These are phyloP conservation scores for Zhuqinia jingwanae DNA, from an alignment of 2,888 invertebrate species.

Conservation along the genomic window DNA sequence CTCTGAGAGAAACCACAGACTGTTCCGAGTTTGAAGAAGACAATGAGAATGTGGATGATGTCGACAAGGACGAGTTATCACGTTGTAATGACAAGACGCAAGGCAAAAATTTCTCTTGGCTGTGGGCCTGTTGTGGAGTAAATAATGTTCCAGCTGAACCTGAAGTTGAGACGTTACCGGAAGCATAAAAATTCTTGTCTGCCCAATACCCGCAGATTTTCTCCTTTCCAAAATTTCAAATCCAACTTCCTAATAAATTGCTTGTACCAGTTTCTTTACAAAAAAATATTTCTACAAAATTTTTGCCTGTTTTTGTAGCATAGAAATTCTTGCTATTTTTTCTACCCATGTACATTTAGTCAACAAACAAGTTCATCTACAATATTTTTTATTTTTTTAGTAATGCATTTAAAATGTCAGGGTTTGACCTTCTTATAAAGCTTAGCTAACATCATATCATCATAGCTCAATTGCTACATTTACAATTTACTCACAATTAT, in stretches of 20 bases:
- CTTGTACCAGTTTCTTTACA: not conserved
- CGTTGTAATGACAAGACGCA: not conserved
- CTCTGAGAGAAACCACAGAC: conserved; percentile 38
- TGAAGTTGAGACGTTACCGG: too few species aligned
- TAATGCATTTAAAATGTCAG: too few species aligned
- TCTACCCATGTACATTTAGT: too few species aligned
- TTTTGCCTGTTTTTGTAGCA: too few species aligned
- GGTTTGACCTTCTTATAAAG: not conserved
- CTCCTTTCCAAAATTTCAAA: not conserved
- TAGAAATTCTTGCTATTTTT: too few species aligned
- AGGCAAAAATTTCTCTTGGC: conserved; percentile 1
- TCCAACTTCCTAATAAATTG: not conserved
- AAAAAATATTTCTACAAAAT: too few species aligned
- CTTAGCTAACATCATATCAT: not conserved
- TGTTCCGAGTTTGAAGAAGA: conserved; percentile 39
- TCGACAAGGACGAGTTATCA: not conserved
- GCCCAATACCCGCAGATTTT: not conserved
- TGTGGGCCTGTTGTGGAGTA: conserved; percentile 27
- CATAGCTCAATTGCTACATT: not conserved
- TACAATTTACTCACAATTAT: conserved; percentile 4
- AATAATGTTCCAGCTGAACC: not conserved
- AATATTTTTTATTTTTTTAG: too few species aligned
- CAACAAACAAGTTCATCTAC: too few species aligned
- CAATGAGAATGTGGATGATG: not conserved
- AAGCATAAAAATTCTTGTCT: not conserved